Evolutionary conservation across 2,888 invertebrate genomes (phyloP).

Genomic region (Lydus trimaculatus): DNA sequence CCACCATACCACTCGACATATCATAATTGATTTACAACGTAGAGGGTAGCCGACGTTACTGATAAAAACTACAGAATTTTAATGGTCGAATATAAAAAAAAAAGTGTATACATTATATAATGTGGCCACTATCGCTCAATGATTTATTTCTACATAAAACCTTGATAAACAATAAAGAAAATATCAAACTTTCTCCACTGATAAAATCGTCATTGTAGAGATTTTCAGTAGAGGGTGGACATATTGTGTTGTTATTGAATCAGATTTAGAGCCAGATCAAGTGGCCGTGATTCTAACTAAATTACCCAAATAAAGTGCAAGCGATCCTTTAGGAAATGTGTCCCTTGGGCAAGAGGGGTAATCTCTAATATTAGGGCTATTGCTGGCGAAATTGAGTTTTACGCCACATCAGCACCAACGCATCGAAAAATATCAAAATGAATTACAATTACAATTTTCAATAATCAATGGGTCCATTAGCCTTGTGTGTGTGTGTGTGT

Average conservation of each 20-base stretch:
- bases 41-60: conserved; percentile 23
- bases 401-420: conserved; percentile 22
- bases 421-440: conserved; percentile 11
- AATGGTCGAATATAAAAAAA: conserved; percentile 24
- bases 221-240: background rate
- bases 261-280: conserved; percentile 26
- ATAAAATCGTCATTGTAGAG: background rate
- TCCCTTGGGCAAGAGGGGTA: conserved; percentile 44
- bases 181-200: background rate
- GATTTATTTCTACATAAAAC: conserved; percentile 16
- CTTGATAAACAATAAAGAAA: background rate
- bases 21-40: conserved; percentile 48
- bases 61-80: conserved; percentile 35
- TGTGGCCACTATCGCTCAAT: background rate
- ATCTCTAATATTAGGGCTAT: conserved; percentile 31
- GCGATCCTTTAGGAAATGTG: conserved; percentile 49
- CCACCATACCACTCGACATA: conserved; percentile 43
- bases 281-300: conserved; percentile 44
- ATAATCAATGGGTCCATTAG: background rate
- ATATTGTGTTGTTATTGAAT: conserved; percentile 12
- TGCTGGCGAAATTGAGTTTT: conserved; percentile 29
- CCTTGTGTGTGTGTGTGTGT: too few relatives aligned
- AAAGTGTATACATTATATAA: conserved; percentile 14
- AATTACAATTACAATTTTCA: background rate
- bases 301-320: conserved; percentile 52